phyloP scores from a whole-genome alignment of 2,113 vertebrate genomes.

The Euleptes europaea region DNA sequence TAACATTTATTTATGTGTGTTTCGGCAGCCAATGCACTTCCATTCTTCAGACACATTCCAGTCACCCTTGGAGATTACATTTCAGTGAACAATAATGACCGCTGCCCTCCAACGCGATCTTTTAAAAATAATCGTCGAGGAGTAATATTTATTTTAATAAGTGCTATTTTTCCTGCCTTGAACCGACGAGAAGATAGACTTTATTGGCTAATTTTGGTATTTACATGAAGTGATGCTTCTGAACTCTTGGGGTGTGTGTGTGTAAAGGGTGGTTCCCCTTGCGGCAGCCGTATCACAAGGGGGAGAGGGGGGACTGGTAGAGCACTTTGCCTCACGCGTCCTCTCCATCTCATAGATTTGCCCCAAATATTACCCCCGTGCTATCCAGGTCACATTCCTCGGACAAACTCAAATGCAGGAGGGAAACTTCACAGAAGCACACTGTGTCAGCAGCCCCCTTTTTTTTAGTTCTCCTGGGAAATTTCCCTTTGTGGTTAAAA shows the following conservation, averaged over 20 bases:
- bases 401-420: slow-evolving; percentile 54
- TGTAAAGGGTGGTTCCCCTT: slow-evolving; percentile 69
- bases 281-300: slow-evolving; percentile 71
- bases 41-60: slow-evolving; percentile 15
- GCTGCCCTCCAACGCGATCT: background rate
- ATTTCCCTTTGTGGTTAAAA: background rate
- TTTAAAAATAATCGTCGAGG: slow-evolving; percentile 20
- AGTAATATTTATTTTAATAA: slow-evolving; percentile 12
- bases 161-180: slow-evolving; percentile 50
- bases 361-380: slow-evolving; percentile 33
- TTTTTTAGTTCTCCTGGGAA: slow-evolving; percentile 12
- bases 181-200: background rate
- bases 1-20: slow-evolving; percentile 30
- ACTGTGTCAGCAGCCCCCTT: slow-evolving; percentile 36
- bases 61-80: background rate
- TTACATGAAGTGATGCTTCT: slow-evolving; percentile 69
- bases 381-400: slow-evolving; percentile 65
- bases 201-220: slow-evolving; percentile 56
- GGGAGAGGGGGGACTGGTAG: slow-evolving; percentile 16
- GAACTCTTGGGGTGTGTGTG: slow-evolving; percentile 45
- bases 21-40: slow-evolving; percentile 16
- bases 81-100: slow-evolving; percentile 1
- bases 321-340: slow-evolving; percentile 73
- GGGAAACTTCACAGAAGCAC: slow-evolving; percentile 63
- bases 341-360: slow-evolving; percentile 71